phyloP scores from a whole-genome alignment of 1,140 invertebrate genomes.

The Uloborus diversus region DNA sequence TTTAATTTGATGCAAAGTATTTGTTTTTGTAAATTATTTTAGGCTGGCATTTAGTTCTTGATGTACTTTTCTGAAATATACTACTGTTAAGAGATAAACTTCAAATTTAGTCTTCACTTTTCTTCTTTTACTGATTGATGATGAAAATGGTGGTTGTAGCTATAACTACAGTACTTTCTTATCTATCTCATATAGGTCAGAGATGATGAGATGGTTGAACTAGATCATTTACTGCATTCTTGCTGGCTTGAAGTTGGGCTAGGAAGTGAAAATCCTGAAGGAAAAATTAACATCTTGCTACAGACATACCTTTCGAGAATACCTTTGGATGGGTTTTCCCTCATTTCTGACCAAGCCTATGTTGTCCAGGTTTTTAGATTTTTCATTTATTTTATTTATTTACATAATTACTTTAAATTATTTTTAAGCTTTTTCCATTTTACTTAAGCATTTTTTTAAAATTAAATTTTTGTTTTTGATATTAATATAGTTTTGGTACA shows the following conservation, averaged over 20 bases:
- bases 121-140: too few species aligned
- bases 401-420: background rate
- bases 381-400: background rate
- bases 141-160: too few species aligned
- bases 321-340: constrained; percentile 83
- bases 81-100: too few species aligned
- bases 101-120: too few species aligned
- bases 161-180: too few species aligned
- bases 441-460: background rate
- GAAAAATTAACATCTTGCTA: constrained; percentile 97
- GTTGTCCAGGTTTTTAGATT: constrained; percentile 78
- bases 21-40: too few species aligned
- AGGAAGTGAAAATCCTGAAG: constrained; percentile 87
- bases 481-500: too few species aligned
- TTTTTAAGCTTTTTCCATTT: background rate
- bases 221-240: constrained; percentile 78
- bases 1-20: too few species aligned
- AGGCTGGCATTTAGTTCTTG: too few species aligned
- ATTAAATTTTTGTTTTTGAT: background rate
- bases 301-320: constrained; percentile 89
- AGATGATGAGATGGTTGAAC: constrained; percentile 92
- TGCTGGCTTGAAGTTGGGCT: constrained; percentile 82
- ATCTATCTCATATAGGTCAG: constrained; percentile 72
- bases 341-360: constrained; percentile 93
- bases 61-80: too few species aligned